Evolutionary conservation across 2,797 vertebrate genomes (phyloP).

Genomic region (Chaunax sp.): DNA sequence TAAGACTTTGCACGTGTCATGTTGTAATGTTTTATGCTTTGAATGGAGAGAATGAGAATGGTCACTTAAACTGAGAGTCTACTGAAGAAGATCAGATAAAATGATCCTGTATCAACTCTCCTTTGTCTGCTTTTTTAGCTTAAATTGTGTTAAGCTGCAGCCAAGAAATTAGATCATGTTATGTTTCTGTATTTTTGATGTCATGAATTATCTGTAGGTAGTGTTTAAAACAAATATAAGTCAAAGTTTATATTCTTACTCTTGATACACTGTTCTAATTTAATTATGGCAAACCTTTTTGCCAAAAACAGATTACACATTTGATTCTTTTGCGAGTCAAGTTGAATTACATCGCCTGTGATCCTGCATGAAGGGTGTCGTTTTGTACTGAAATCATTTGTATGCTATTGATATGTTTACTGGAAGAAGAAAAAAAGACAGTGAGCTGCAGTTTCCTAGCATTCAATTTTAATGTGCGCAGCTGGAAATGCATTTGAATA

Average conservation of each 20-base stretch:
- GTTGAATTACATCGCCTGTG: conserved; percentile 23
- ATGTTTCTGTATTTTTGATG: background rate
- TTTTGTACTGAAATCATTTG: conserved; percentile 42
- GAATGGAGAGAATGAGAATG: too few relatives aligned
- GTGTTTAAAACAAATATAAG: conserved; percentile 1
- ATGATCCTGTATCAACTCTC: background rate
- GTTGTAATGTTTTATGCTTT: background rate
- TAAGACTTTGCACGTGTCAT: too few relatives aligned
- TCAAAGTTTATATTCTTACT: too few relatives aligned
- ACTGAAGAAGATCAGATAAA: background rate
- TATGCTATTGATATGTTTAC: conserved; percentile 40
- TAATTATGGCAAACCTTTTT: conserved; percentile 32
- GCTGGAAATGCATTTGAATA: conserved; percentile 53
- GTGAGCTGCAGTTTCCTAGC: conserved; percentile 6
- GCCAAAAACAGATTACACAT: conserved; percentile 34
- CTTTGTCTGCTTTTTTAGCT: background rate
- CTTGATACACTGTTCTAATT: conserved; percentile 19
- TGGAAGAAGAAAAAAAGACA: background rate
- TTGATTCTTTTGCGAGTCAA: conserved; percentile 43
- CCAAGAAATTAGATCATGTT: conserved; percentile 6
- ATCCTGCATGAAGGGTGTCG: conserved; percentile 29
- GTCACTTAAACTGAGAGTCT: background rate
- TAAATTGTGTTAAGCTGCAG: background rate
- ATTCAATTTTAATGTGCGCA: conserved; percentile 47
- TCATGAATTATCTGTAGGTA: background rate